Evolutionary conservation across 2,888 invertebrate species (phyloP).

Genomic region (Pogonocherus hispidulus): DNA sequence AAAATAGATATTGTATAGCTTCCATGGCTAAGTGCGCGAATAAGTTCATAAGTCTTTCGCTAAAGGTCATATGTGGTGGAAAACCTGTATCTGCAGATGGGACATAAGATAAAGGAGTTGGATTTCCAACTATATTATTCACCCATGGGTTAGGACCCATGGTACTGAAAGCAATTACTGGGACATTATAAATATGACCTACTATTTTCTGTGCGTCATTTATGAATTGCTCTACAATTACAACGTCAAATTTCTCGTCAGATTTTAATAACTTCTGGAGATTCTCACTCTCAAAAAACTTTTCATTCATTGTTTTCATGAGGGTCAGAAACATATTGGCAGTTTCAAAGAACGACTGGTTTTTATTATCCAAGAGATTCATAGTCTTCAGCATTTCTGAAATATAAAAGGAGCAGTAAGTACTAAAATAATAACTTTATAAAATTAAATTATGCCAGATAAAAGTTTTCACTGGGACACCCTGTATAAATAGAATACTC

Average conservation of each 20-base stretch:
- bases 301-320: neutral
- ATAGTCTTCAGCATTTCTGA: neutral
- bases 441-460: no score
- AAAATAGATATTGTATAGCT: conserved; percentile 38
- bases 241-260: conserved; percentile 60
- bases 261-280: neutral
- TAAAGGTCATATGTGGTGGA: conserved; percentile 69
- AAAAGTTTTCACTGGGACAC: no score
- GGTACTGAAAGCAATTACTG: conserved; percentile 65
- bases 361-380: neutral
- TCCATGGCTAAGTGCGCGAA: conserved; percentile 46
- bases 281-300: neutral
- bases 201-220: conserved; percentile 68
- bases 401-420: neutral
- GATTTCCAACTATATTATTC: conserved; percentile 69
- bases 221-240: conserved; percentile 67
- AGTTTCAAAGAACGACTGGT: no score
- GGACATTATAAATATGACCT: conserved; percentile 61
- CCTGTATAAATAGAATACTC: no score
- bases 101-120: conserved; percentile 70
- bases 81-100: conserved; percentile 67
- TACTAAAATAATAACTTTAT: no score
- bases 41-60: conserved; percentile 71
- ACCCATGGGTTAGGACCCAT: conserved; percentile 67
- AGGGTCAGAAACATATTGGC: neutral